Base-by-base conservation (phyloP, 2,113 vertebrate genomes). In the Girardinichthys multiradiatus region DNA sequence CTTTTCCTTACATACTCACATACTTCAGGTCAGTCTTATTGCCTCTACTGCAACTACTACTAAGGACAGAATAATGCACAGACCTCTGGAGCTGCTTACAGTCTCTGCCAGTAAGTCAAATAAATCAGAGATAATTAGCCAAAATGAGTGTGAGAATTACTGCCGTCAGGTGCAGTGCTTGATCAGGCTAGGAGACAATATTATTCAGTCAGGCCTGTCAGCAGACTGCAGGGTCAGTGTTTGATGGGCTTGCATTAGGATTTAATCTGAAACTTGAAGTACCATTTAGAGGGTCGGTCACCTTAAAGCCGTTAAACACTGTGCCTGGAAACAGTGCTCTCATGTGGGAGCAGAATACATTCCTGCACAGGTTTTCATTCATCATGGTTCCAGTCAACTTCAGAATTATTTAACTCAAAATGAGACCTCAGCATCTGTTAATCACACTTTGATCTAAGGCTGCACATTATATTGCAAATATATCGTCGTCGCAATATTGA, bases 151-250 rank as follows among this genome's bases (percentile, higher is more conserved):
- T 35, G 26, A 35, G 33, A 70, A 74, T 78, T 82, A 70, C 27
- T 14, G 2, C 5, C 26, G 35, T 57, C 74, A 27, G 28, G 19
- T 42, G 28, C 30, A 24, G 39, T 19, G 61, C 51, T 84, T 86
- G 87, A 89, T 92, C 89, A 87, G 37, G 70, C 27, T 31, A 68
- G 66, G 63, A 39, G 12, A 39, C 5, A 61, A n/a, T 67, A 77
- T 87, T 62, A 31, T 48, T 66, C 31, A 59, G 86, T 87, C 84
- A 62, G 60, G 27, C 62, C 48, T 57, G 71, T 72, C 63, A 1
- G 11, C 14, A 8, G 31, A 58, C 42, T 24, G 28, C 63, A 48
- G 58, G 37, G 3, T n/a, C 29, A 28, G 33, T 19, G 24, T 74
- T 78, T 79, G 68, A 80, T 42, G 30, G 48, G 26, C 42, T 31